phyloP scores from a whole-genome alignment of 2,888 invertebrate genomes.

The Cosmorhoe ocellata region DNA sequence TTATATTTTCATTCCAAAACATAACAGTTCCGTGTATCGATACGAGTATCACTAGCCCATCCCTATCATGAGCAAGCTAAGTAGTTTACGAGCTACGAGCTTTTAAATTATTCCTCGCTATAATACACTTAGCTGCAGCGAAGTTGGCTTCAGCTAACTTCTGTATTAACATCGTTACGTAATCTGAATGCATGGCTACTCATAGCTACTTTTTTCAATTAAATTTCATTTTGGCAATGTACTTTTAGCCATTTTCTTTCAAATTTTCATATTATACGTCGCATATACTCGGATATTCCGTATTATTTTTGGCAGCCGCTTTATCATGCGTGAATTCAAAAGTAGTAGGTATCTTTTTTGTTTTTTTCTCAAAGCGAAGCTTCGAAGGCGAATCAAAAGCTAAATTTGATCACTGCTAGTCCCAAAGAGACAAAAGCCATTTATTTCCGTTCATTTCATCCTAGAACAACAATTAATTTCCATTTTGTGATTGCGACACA shows the following conservation, averaged over 20 bases:
- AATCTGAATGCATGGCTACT: background rate
- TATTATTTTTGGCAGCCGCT: too few species aligned
- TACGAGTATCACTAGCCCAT: background rate
- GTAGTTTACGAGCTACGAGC: constrained; percentile 27
- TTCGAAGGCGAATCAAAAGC: too few species aligned
- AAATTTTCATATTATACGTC: too few species aligned
- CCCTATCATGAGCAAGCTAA: constrained; percentile 26
- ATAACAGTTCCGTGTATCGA: background rate
- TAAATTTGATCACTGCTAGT: too few species aligned
- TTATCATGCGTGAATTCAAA: too few species aligned
- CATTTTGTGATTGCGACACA: background rate
- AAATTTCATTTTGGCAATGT: constrained; percentile 12
- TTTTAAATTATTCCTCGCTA: constrained; percentile 30
- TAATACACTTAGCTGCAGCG: constrained; percentile 26
- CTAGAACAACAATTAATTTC: background rate
- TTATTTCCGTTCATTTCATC: background rate
- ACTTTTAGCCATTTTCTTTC: too few species aligned
- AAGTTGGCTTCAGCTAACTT: constrained; percentile 5
- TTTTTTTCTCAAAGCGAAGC: too few species aligned
- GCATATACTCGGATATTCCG: too few species aligned
- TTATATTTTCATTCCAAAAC: too few species aligned
- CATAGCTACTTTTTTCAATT: background rate
- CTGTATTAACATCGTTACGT: constrained; percentile 8
- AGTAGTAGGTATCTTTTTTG: too few species aligned
- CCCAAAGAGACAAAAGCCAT: too few species aligned